These are phyloP conservation scores for Falco peregrinus DNA, from an alignment of 2,797 vertebrate genomes.

Conservation along the genomic window DNA sequence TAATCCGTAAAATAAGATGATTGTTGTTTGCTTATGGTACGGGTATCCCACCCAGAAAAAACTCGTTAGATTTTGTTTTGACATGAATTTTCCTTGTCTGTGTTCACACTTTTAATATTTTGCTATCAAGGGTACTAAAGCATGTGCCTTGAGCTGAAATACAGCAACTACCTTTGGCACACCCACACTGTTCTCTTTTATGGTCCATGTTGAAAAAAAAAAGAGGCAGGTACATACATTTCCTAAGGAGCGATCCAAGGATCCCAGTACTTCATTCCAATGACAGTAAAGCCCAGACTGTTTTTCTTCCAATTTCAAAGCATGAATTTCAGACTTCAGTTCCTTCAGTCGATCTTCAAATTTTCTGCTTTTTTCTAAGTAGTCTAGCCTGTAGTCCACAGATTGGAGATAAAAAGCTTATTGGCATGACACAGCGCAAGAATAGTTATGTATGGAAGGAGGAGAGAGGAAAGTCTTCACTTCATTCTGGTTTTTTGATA, in stretches of 20 bases:
- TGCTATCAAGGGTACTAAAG: background rate
- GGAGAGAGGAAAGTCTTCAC: background rate
- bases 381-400: conserved; percentile 82
- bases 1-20: background rate
- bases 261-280: conserved; percentile 60
- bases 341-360: conserved; percentile 92
- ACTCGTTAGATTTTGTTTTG: background rate
- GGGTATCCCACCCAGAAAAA: background rate
- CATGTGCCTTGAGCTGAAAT: background rate
- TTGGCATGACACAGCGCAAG: background rate
- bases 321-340: conserved; percentile 90
- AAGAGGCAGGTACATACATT: conserved; percentile 73
- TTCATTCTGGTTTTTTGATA: background rate
- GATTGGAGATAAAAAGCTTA: background rate
- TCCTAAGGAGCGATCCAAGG: conserved; percentile 82
- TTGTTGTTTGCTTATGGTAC: background rate
- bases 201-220: background rate
- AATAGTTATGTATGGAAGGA: background rate
- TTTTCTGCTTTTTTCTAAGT: conserved; percentile 93
- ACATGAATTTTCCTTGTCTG: background rate
- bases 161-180: background rate
- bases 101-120: background rate
- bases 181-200: background rate
- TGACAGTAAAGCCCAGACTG: conserved; percentile 65
- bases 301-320: conserved; percentile 90